A percentile compares a stretch with the other conserved stretches of the same genome.
These are phyloP conservation scores for Vimba vimba DNA, from an alignment of 2,113 vertebrate species.

Conservation along the genomic window DNA sequence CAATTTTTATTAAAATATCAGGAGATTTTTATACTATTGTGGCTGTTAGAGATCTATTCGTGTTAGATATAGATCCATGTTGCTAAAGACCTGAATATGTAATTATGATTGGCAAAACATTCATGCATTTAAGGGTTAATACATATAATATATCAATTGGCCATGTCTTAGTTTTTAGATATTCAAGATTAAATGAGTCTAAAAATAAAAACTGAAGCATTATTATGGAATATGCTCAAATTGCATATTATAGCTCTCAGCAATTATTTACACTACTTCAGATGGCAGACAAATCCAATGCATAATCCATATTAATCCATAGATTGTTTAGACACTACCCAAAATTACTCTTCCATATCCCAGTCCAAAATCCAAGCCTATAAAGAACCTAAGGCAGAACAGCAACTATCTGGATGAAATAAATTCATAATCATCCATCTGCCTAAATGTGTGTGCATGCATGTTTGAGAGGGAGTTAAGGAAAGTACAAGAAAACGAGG, in stretches of 20 bases:
- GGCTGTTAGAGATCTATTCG: no score
- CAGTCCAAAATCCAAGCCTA: background rate
- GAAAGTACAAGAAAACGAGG: background rate
- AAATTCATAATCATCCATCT: constrained; percentile 33
- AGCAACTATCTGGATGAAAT: constrained; percentile 6
- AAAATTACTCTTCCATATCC: background rate
- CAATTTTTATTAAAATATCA: no score
- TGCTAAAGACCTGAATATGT: no score
- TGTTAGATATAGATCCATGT: no score
- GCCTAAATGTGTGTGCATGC: constrained; percentile 39
- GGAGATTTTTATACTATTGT: no score
- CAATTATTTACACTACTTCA: background rate
- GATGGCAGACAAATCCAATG: constrained; percentile 30
- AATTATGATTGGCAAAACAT: no score
- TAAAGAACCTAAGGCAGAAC: background rate
- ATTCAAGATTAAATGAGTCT: background rate
- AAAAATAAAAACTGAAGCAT: background rate
- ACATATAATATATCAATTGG: background rate
- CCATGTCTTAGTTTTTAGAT: background rate
- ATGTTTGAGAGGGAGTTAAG: constrained; percentile 20
- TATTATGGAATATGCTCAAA: background rate
- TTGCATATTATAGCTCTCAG: background rate
- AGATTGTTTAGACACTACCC: constrained; percentile 9
- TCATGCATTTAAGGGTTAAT: no score
- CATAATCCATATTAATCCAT: constrained; percentile 23